These are phyloP conservation scores for Agrilus cyanescens DNA, from an alignment of 2,888 invertebrate species.

Conservation along the genomic window DNA sequence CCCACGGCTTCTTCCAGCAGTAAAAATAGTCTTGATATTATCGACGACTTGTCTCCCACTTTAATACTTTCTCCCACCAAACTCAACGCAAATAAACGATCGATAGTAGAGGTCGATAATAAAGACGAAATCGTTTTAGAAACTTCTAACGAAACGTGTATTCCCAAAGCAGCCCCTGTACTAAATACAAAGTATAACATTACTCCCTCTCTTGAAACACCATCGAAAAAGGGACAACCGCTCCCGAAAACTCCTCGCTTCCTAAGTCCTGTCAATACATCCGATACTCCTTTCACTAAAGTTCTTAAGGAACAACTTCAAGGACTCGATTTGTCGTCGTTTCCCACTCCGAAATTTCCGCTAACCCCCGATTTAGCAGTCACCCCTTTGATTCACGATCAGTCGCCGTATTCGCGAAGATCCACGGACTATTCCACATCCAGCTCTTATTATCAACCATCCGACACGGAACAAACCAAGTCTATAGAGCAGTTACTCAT, in stretches of 20 bases:
- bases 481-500: constrained; percentile 25
- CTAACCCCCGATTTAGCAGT: constrained; percentile 29
- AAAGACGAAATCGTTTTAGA: constrained; percentile 7
- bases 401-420: constrained; percentile 19
- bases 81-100: constrained; percentile 23
- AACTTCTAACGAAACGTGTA: constrained; percentile 13
- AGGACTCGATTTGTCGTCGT: constrained; percentile 24
- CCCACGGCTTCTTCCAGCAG: constrained; percentile 13
- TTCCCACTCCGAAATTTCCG: constrained; percentile 29
- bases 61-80: constrained; percentile 25
- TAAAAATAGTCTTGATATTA: constrained; percentile 13
- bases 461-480: constrained; percentile 29
- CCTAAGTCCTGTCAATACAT: constrained; percentile 11
- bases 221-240: constrained; percentile 15
- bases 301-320: constrained; percentile 28
- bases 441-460: constrained; percentile 34
- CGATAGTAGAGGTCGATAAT: constrained; percentile 14
- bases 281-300: constrained; percentile 29
- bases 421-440: constrained; percentile 33
- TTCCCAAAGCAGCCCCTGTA: constrained; percentile 4
- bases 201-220: constrained; percentile 23
- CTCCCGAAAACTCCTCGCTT: constrained; percentile 26
- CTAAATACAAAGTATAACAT: constrained; percentile 19
- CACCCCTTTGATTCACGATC: constrained; percentile 18
- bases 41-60: constrained; percentile 13